These are phyloP conservation scores for Drosophila rufa DNA, from an alignment of 1,140 invertebrate genomes.

Conservation along the genomic window DNA sequence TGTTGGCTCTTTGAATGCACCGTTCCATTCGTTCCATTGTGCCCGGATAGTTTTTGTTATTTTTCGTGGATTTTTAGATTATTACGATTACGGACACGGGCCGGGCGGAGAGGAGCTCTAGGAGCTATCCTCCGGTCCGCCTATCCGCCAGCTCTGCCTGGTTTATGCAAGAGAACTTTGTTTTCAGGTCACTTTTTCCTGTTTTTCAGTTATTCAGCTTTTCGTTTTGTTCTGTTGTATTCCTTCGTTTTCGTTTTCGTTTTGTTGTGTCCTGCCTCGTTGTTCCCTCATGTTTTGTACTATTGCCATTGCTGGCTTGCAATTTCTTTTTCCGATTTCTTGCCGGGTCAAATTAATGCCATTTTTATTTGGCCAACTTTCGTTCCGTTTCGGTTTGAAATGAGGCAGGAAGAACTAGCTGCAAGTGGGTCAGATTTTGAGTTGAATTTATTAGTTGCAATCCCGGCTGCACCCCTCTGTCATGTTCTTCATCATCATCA, in stretches of 20 bases:
- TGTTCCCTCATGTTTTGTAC: conserved; percentile 36
- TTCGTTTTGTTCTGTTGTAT: conserved; percentile 22
- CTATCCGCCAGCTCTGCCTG: conserved; percentile 9
- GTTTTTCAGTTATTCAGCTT: conserved; percentile 34
- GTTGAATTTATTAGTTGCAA: conserved; percentile 57
- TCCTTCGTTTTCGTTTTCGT: conserved; percentile 1
- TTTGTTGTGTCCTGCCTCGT: conserved; percentile 13
- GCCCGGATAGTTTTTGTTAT: conserved; percentile 41
- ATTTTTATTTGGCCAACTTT: conserved; percentile 61
- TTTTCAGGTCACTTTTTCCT: conserved; percentile 72
- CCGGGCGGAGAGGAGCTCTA: conserved; percentile 7
- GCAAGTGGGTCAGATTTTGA: conserved; percentile 56
- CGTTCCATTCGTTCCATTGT: conserved; percentile 56
- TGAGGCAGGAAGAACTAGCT: conserved; percentile 26
- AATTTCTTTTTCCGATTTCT: conserved; percentile 35
- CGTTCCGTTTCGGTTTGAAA: conserved; percentile 26
- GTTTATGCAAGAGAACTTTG: conserved; percentile 65
- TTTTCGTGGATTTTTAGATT: conserved; percentile 68
- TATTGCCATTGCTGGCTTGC: conserved; percentile 33
- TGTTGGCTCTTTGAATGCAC: conserved; percentile 65
- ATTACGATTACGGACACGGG: conserved; percentile 57
- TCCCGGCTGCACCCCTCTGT: conserved; percentile 17
- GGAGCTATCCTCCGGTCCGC: neutral
- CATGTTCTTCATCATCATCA: conserved; percentile 19
- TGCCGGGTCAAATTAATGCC: conserved; percentile 62